These are phyloP conservation scores for Coracopsis vasa DNA, from an alignment of 2,113 vertebrate species.

Conservation along the genomic window DNA sequence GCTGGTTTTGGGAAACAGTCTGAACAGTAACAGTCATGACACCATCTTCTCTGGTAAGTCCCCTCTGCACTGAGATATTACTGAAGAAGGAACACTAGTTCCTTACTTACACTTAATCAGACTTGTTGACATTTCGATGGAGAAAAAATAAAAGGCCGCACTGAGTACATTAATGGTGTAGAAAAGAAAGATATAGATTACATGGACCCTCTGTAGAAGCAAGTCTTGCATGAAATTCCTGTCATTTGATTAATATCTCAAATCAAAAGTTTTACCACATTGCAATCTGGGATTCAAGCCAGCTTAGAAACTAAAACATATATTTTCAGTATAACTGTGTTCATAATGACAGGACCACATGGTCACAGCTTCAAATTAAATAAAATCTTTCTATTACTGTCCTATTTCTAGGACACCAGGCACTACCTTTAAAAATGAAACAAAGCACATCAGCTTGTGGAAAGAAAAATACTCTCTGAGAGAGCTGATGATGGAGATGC, in stretches of 20 bases:
- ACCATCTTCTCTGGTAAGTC: not conserved
- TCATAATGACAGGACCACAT: conserved; percentile 45
- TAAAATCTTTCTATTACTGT: not conserved
- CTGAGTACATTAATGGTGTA: conserved; percentile 42
- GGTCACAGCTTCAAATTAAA: conserved; percentile 43
- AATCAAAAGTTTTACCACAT: conserved; percentile 59
- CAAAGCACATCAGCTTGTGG: not conserved
- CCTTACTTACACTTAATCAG: conserved; percentile 61
- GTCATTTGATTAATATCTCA: conserved; percentile 58
- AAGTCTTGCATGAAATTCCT: conserved; percentile 29
- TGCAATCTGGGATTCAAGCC: conserved; percentile 57
- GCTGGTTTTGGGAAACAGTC: not conserved
- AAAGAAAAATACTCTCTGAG: not conserved
- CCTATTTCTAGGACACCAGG: not conserved
- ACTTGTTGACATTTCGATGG: conserved; percentile 60
- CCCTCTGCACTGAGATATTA: not conserved
- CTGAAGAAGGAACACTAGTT: conserved; percentile 41
- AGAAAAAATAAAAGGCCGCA: not conserved
- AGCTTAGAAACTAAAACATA: conserved; percentile 48
- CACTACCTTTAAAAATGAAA: not conserved
- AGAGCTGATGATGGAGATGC: not conserved
- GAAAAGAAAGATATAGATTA: conserved; percentile 64
- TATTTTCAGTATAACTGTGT: conserved; percentile 43
- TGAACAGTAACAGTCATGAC: conserved; percentile 11
- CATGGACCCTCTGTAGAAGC: not conserved